Evolutionary conservation across 2,888 invertebrate genomes (phyloP).

Genomic region (Drosophila affinis): DNA sequence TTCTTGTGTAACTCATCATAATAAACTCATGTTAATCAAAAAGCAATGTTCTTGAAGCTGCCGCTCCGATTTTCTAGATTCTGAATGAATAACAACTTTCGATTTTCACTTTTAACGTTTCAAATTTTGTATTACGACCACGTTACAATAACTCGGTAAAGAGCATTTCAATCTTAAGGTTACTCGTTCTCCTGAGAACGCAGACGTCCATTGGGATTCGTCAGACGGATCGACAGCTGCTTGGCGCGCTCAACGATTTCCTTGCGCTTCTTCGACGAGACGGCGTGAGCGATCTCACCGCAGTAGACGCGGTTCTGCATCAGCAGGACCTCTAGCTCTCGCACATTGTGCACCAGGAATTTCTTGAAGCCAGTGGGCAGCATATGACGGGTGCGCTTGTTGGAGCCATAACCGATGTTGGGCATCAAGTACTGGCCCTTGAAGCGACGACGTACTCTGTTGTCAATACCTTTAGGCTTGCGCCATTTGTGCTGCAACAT

Average conservation of each 20-base stretch:
- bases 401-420: slow-evolving; percentile 99
- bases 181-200: slow-evolving; percentile 99
- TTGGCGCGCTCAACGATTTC: slow-evolving; percentile 97
- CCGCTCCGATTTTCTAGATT: no score
- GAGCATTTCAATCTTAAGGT: slow-evolving; percentile 82
- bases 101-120: slow-evolving; percentile 59
- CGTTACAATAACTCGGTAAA: slow-evolving; percentile 64
- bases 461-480: slow-evolving; percentile 99
- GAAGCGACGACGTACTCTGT: slow-evolving; percentile 99
- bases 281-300: slow-evolving; percentile 98
- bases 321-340: slow-evolving; percentile 98
- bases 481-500: slow-evolving; percentile 95
- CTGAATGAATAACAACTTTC: neutral
- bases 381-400: slow-evolving; percentile 97
- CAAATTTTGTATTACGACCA: slow-evolving; percentile 72
- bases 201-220: slow-evolving; percentile 97
- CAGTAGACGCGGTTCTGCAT: slow-evolving; percentile 99
- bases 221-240: slow-evolving; percentile 96
- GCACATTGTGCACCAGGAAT: slow-evolving; percentile 94
- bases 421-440: slow-evolving; percentile 99
- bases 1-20: slow-evolving; percentile 18
- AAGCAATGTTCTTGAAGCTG: neutral
- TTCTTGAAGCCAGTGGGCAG: slow-evolving; percentile 99
- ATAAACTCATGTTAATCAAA: slow-evolving; percentile 3
- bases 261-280: slow-evolving; percentile 99